Evolutionary conservation across 2,888 invertebrate genomes (phyloP).

Genomic region (Sphinx pinastri): DNA sequence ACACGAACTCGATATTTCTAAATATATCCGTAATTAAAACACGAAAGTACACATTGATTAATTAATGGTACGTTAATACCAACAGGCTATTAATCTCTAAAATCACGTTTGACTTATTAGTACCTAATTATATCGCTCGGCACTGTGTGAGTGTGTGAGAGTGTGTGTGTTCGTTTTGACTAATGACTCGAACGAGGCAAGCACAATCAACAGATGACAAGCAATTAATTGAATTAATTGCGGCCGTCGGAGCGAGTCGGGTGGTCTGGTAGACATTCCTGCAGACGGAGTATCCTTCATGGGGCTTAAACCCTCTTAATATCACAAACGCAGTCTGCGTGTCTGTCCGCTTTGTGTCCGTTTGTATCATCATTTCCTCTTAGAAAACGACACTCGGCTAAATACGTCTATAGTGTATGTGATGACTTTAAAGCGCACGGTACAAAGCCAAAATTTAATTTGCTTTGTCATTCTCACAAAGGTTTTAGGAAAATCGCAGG

Average conservation of each 20-base stretch:
- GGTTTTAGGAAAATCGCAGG: constrained; percentile 22
- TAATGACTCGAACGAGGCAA: constrained; percentile 67
- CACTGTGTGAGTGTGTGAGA: constrained; percentile 4
- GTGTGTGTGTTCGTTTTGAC: constrained; percentile 57
- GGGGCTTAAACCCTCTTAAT: constrained; percentile 14
- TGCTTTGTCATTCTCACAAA: constrained; percentile 18
- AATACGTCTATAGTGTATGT: neutral
- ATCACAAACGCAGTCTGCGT: constrained; percentile 18
- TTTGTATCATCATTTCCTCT: neutral
- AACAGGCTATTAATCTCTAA: constrained; percentile 54
- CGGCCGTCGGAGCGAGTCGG: constrained; percentile 39
- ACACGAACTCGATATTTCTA: constrained; percentile 21
- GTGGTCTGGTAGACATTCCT: constrained; percentile 14
- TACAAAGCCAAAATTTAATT: constrained; percentile 14
- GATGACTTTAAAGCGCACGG: constrained; percentile 4
- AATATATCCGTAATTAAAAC: constrained; percentile 40
- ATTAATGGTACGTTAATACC: constrained; percentile 52
- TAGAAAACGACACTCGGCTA: constrained; percentile 1
- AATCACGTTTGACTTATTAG: constrained; percentile 64
- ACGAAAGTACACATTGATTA: constrained; percentile 33
- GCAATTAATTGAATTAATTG: constrained; percentile 77
- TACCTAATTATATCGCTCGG: constrained; percentile 55
- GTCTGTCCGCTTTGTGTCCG: neutral
- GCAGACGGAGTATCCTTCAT: constrained; percentile 21
- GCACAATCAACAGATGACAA: constrained; percentile 76